Evolutionary conservation across 2,888 invertebrate species (phyloP).

Genomic region (Acrobasis suavella): DNA sequence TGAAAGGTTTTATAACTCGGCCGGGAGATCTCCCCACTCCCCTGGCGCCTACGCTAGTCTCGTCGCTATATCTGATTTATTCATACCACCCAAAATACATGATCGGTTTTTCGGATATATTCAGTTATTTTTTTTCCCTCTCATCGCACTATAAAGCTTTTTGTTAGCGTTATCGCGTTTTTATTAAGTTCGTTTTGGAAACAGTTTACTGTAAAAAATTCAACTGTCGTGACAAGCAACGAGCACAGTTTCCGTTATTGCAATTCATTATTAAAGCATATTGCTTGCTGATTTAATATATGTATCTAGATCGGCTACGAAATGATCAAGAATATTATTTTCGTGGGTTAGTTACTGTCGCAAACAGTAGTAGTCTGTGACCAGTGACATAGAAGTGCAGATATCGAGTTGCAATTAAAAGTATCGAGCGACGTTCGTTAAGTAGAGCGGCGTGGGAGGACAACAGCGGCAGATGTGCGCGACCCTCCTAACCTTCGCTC

Average conservation of each 20-base stretch:
- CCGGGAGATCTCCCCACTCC: conserved; percentile 58
- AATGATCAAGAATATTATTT: neutral
- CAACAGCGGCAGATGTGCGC: conserved; percentile 75
- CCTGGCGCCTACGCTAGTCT: conserved; percentile 68
- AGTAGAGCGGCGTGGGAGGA: conserved; percentile 66
- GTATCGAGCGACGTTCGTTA: conserved; percentile 68
- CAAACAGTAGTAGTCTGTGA: conserved; percentile 27
- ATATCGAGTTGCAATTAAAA: conserved; percentile 80
- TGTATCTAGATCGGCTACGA: conserved; percentile 7
- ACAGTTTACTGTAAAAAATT: conserved; percentile 31
- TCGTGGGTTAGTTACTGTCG: conserved; percentile 28
- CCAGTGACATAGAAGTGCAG: conserved; percentile 53
- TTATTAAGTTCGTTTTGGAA: conserved; percentile 37
- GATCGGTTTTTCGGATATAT: conserved; percentile 72
- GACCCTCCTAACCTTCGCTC: conserved; percentile 63
- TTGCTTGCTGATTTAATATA: conserved; percentile 1
- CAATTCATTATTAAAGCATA: conserved; percentile 16
- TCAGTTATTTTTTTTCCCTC: conserved; percentile 60
- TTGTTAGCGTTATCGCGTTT: conserved; percentile 34
- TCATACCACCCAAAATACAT: conserved; percentile 78
- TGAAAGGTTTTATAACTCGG: conserved; percentile 75
- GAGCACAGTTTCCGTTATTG: conserved; percentile 21
- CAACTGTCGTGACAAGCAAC: conserved; percentile 25
- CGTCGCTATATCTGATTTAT: conserved; percentile 76
- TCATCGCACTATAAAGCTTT: conserved; percentile 39